phyloP scores from a whole-genome alignment of 2,113 vertebrate genomes.

The Egretta garzetta region DNA sequence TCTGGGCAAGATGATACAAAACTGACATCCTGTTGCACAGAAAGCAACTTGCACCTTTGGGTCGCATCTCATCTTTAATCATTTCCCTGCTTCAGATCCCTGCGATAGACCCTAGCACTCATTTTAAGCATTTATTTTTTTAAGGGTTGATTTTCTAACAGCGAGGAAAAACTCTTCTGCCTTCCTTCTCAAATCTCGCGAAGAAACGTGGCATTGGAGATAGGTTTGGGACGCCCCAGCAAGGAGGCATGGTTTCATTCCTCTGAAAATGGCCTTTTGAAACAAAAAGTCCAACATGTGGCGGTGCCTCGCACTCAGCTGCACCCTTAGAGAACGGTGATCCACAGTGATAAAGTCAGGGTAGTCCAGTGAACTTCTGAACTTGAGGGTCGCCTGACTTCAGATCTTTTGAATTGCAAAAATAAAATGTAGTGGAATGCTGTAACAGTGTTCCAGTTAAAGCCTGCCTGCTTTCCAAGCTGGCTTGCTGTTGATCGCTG shows the following conservation, averaged over 20 bases:
- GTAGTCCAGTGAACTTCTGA: not conserved
- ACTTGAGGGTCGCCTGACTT: not conserved
- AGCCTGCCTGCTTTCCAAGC: not conserved
- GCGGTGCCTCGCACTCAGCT: not conserved
- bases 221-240: not conserved
- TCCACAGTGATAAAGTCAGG: not conserved
- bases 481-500: not conserved
- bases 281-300: not conserved
- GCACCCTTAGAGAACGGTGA: not conserved
- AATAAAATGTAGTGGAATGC: not conserved
- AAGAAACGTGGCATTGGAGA: not conserved
- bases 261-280: not conserved
- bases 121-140: not conserved
- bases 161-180: accelerated
- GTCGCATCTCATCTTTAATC: not conserved
- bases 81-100: not conserved
- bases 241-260: not conserved
- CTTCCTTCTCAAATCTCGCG: not conserved
- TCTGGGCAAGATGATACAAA: not conserved
- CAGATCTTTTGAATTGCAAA: not conserved
- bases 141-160: not conserved
- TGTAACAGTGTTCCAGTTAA: not conserved
- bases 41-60: not conserved
- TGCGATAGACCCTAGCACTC: accelerated
- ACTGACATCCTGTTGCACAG: not conserved